Evolutionary conservation across 2,113 vertebrate genomes (phyloP).

Genomic region (Madoqua kirkii): DNA sequence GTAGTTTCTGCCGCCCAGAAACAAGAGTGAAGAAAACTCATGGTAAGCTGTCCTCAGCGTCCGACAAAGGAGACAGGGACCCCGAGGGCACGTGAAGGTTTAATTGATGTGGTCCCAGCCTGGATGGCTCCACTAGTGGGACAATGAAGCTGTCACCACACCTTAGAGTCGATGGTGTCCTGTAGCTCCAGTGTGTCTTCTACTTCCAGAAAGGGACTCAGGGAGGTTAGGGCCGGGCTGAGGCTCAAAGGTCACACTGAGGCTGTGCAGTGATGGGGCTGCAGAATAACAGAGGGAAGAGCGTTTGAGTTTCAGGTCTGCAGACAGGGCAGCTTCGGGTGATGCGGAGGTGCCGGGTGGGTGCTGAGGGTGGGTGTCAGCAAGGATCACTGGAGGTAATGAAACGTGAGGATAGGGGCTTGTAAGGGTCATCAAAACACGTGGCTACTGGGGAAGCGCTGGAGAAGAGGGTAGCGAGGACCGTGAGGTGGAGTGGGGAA

Average conservation of each 20-base stretch:
- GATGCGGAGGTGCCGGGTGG: not conserved
- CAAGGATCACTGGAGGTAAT: not conserved
- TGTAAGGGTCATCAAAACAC: not conserved
- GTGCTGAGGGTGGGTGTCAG: not conserved
- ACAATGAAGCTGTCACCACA: not conserved
- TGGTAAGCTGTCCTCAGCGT: not conserved
- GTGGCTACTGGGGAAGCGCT: no score
- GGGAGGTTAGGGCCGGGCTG: not conserved
- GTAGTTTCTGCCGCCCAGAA: not conserved
- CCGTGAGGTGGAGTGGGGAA: accelerated
- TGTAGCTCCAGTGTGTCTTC: not conserved
- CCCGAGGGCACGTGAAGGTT: not conserved
- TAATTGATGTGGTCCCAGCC: not conserved
- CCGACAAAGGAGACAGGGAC: not conserved
- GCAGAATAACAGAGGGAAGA: not conserved
- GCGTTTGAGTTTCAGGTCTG: not conserved
- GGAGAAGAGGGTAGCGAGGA: not conserved
- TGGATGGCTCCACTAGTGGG: not conserved
- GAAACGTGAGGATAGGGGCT: not conserved
- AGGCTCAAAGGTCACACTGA: not conserved
- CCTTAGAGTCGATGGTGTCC: not conserved
- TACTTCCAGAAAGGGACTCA: not conserved
- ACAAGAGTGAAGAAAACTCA: not conserved
- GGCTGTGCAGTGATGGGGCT: no score
- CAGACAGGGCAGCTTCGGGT: not conserved